A percentile compares a stretch with the other conserved stretches of the same genome.
Conservation (phyloP, 2,888 invertebrate genomes). For the Portevinia maculata region DNA sequence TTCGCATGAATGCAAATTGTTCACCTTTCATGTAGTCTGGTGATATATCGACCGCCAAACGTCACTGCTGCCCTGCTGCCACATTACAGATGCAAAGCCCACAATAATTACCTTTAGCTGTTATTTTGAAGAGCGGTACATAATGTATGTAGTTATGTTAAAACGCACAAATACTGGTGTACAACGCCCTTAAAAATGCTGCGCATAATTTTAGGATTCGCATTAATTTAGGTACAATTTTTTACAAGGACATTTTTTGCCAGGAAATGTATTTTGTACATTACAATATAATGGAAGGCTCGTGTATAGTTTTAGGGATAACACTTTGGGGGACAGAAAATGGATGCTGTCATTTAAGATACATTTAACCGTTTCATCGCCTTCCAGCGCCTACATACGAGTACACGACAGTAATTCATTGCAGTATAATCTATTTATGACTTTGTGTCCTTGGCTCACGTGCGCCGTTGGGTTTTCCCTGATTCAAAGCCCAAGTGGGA, state of each 20-base stretch:
- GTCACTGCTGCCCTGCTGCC: no score
- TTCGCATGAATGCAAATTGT: slow-evolving; percentile 62
- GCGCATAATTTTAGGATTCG: slow-evolving; percentile 46
- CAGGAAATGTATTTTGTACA: slow-evolving; percentile 5
- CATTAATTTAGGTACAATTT: slow-evolving; percentile 41
- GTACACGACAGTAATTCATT: neutral
- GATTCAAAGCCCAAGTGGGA: neutral
- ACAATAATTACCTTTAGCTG: no score
- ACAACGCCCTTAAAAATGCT: slow-evolving; percentile 51
- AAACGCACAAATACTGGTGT: slow-evolving; percentile 4
- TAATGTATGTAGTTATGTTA: no score
- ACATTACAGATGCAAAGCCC: neutral
- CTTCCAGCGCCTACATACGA: neutral
- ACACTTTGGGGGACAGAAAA: neutral
- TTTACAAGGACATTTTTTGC: no score
- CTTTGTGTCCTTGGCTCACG: neutral
- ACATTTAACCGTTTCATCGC: neutral
- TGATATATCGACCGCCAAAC: slow-evolving; percentile 39
- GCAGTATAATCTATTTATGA: slow-evolving; percentile 1
- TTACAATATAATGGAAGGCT: neutral
- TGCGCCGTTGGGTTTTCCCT: neutral
- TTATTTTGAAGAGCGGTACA: no score
- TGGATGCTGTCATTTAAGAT: neutral
- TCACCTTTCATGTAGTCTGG: slow-evolving; percentile 50
- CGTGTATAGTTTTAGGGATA: neutral